Conservation (phyloP, 2,888 invertebrate genomes). For the Acanthopleura granulata region DNA sequence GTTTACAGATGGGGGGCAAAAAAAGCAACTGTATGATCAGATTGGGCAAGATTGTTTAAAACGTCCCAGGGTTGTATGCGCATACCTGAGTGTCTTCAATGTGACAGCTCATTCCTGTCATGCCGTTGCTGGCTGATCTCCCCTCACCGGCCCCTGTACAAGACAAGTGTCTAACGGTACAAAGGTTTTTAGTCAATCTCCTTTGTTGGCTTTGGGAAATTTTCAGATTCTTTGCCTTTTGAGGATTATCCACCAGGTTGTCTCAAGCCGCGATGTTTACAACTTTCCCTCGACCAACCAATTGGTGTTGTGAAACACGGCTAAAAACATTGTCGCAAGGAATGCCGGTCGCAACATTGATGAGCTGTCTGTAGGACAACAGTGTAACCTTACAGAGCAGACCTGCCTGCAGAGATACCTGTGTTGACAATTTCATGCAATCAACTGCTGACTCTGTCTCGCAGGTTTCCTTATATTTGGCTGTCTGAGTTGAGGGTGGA, state of each 20-base stretch:
- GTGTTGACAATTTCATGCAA: constrained; percentile 2
- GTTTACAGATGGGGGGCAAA: neutral
- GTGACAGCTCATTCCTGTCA: constrained; percentile 1
- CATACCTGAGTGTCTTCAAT: constrained; percentile 6
- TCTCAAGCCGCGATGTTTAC: neutral
- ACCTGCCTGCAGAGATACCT: neutral
- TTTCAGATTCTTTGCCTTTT: neutral
- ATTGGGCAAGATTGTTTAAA: constrained; percentile 8
- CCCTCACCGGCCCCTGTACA: neutral
- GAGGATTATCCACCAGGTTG: neutral
- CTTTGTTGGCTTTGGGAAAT: neutral
- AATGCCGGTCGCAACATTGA: too few relatives aligned
- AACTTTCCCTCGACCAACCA: neutral
- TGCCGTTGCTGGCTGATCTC: neutral
- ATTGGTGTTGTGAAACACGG: too few relatives aligned
- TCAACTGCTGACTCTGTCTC: neutral
- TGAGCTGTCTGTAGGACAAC: too few relatives aligned
- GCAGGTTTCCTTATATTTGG: neutral
- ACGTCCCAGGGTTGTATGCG: neutral
- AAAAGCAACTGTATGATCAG: neutral
- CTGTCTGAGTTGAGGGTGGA: too few relatives aligned
- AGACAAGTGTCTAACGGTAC: constrained; percentile 5
- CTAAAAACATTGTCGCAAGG: too few relatives aligned
- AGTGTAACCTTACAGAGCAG: too few relatives aligned
- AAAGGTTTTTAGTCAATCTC: neutral